Evolutionary conservation across 2,888 invertebrate genomes (phyloP).

Genomic region (Phaonia tiefii): DNA sequence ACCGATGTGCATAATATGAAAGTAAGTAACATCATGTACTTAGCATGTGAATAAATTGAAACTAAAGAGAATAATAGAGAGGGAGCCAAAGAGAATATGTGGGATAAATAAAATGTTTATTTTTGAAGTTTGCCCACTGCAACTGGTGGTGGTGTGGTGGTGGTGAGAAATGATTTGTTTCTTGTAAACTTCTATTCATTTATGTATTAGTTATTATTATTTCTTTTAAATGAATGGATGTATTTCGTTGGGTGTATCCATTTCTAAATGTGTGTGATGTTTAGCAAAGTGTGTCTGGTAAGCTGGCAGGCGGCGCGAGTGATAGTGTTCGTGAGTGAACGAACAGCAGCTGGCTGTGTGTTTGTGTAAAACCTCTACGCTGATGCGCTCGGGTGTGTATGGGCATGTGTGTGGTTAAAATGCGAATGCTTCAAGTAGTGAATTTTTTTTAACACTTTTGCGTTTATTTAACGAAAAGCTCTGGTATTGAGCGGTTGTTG

Average conservation of each 20-base stretch:
- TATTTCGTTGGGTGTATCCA: constrained; percentile 8
- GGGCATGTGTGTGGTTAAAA: constrained; percentile 59
- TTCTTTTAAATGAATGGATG: constrained; percentile 9
- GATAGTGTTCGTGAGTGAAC: not conserved
- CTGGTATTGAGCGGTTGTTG: constrained; percentile 78
- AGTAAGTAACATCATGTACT: too few species aligned
- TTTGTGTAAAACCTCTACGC: not conserved
- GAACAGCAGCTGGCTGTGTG: not conserved
- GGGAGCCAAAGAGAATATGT: not conserved
- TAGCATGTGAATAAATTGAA: too few species aligned
- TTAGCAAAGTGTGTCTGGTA: constrained; percentile 1
- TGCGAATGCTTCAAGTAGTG: constrained; percentile 60
- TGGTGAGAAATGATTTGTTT: too few species aligned
- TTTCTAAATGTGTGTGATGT: constrained; percentile 13
- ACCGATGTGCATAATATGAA: too few species aligned
- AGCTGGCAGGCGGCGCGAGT: not conserved
- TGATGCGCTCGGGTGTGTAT: constrained; percentile 23
- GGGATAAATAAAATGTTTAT: not conserved
- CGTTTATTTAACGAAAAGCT: constrained; percentile 79
- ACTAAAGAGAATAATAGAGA: not conserved
- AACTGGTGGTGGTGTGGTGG: too few species aligned
- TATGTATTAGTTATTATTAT: too few species aligned
- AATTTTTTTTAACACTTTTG: constrained; percentile 71
- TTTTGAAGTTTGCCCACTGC: too few species aligned
- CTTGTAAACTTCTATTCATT: too few species aligned